Evolutionary conservation across 92 coral and sea anemone genomes (phyloP), one percentile per base, ranked within the genome.

Genomic region (Paramuricea clavata): DNA sequence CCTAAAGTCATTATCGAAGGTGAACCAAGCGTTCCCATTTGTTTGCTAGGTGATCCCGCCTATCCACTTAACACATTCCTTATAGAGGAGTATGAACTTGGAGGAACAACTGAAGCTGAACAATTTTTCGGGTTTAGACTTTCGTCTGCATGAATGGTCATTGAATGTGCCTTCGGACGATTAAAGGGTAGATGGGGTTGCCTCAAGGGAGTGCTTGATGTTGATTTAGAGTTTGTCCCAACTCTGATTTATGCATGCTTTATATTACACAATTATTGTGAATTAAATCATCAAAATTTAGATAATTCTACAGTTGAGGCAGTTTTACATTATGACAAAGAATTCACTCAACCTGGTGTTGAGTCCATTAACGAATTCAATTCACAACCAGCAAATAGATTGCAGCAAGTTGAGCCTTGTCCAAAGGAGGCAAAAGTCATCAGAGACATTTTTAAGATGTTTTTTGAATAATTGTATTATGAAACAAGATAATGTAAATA

Each of bases 221-320:
- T 89, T 30, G 72, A 85, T 31, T 12, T 78, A 34, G 59, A 70
- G 33, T 89, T 78, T 70, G 49, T 89, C 26, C 81, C 76, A 16
- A 78, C 57, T 39, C 85, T 85, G 10, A 87, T 87, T 16, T 23
- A 81, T 82, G 87, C 91, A 31, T 87, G 91, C 22, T 87, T 87
- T 82, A 47, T 87, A 10, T 54, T 87, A 32, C 91, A 81, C 64
- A 87, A 81, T 56, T 87, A 36, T 57, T 87, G 87, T 60, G 87
- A 68, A 32, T 9, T 87, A 57, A 81, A 87, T 61, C 22, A 73
- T 69, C 81, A 72, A 43, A 30, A n/a, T 64, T 17, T 56, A 56
- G 64, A 56, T 56, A 17, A 56, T 56, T 56, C 64, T 56, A 15
- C n/a, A n/a, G n/a, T n/a, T n/a, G n/a, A n/a, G n/a, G n/a, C n/a